Percentiles rank a stretch among this genome's conserved stretches.
Evolutionary conservation across 2,797 vertebrate species (phyloP).

Genomic region (Hoplostethus atlanticus): DNA sequence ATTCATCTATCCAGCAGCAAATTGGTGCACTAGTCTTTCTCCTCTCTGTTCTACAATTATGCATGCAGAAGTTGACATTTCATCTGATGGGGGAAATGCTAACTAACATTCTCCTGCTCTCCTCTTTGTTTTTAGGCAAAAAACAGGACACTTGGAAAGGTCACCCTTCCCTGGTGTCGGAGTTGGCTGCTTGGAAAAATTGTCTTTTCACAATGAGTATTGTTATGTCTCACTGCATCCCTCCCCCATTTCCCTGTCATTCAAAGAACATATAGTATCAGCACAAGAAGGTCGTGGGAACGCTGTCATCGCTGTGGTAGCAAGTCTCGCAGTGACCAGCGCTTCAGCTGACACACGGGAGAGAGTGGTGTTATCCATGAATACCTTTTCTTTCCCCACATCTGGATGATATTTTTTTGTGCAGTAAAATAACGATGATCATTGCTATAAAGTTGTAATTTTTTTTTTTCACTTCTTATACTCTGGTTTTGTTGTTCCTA

Average conservation of each 20-base stretch:
- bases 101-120: slow-evolving; percentile 78
- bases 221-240: slow-evolving; percentile 60
- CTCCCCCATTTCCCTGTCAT: slow-evolving; percentile 60
- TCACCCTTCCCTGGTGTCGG: slow-evolving; percentile 77
- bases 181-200: slow-evolving; percentile 70
- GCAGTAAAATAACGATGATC: slow-evolving; percentile 41
- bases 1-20: slow-evolving; percentile 62
- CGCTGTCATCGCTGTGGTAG: slow-evolving; percentile 26
- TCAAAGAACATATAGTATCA: slow-evolving; percentile 40
- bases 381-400: slow-evolving; percentile 53
- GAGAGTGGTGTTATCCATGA: slow-evolving; percentile 17
- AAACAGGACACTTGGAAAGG: slow-evolving; percentile 82
- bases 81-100: slow-evolving; percentile 77
- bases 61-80: slow-evolving; percentile 84
- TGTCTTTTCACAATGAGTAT: slow-evolving; percentile 67
- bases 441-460: slow-evolving; percentile 52
- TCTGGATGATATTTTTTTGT: slow-evolving; percentile 50
- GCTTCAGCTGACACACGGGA: slow-evolving; percentile 26
- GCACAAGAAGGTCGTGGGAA: slow-evolving; percentile 57
- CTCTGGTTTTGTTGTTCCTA: slow-evolving; percentile 47
- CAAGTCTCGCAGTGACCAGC: slow-evolving; percentile 38
- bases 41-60: slow-evolving; percentile 71
- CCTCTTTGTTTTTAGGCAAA: slow-evolving; percentile 78
- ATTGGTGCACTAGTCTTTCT: slow-evolving; percentile 68
- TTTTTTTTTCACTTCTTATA: slow-evolving; percentile 52